phyloP scores from a whole-genome alignment of 1,140 invertebrate species.

The Metaphire vulgaris region DNA sequence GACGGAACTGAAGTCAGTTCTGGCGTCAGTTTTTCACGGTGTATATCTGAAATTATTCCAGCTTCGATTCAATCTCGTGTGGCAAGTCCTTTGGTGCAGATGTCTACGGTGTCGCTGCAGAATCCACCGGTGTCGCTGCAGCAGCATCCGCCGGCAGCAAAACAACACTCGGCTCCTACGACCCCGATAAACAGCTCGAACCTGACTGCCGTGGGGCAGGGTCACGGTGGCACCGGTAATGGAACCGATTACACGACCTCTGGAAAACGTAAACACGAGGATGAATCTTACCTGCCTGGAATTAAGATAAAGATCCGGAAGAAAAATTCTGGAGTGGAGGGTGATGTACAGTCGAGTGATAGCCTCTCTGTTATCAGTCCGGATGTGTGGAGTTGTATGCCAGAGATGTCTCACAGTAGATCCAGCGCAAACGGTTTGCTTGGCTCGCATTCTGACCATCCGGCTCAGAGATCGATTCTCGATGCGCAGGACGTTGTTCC shows the following conservation, averaged over 20 bases:
- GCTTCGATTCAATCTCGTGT: not conserved
- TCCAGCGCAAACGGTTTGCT: not conserved
- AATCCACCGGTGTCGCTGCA: not conserved
- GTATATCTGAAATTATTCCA: not conserved
- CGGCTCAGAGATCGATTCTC: too few species aligned
- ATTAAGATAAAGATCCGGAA: not conserved
- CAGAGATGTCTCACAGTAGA: not conserved
- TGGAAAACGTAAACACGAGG: not conserved
- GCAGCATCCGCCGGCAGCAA: not conserved
- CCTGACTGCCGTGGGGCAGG: too few species aligned
- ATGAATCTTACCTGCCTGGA: not conserved
- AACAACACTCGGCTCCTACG: slow-evolving; percentile 21
- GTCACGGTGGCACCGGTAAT: not conserved
- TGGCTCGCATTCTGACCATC: not conserved
- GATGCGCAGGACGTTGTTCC: not conserved
- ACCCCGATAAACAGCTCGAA: slow-evolving; percentile 21
- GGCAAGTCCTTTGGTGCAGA: not conserved
- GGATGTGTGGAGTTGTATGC: not conserved
- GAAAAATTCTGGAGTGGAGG: not conserved
- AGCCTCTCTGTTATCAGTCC: not conserved
- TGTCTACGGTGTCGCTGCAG: too few species aligned
- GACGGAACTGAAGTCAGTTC: not conserved
- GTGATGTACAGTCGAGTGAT: not conserved
- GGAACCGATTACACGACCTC: not conserved
- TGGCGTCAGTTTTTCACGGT: not conserved